Evolutionary conservation across 37 sponge, comb jelly and placozoan genomes (phyloP).

Genomic region (Lycopodina hypogea): DNA sequence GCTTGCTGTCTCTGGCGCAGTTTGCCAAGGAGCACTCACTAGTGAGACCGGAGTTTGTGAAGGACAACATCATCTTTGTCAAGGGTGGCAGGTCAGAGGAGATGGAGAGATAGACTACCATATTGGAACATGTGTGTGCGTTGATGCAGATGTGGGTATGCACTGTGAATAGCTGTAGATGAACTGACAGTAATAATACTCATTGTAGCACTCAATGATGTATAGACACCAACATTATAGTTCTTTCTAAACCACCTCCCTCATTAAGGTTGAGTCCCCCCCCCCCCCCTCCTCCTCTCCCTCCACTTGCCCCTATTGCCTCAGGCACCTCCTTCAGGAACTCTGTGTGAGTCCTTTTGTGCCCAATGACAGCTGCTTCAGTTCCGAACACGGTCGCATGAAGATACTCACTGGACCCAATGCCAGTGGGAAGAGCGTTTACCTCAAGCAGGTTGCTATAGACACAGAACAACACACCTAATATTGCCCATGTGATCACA

Average conservation of each 20-base stretch:
- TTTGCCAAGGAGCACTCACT: conserved; percentile 86
- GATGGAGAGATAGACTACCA: not conserved
- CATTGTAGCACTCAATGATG: too few relatives aligned
- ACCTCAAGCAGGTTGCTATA: conserved; percentile 86
- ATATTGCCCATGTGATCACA: not conserved
- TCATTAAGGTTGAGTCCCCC: not conserved
- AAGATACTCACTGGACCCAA: conserved; percentile 97
- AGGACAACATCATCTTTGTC: conserved; percentile 73
- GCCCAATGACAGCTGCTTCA: conserved; percentile 79
- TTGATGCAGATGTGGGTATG: not conserved
- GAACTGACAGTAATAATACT: too few relatives aligned
- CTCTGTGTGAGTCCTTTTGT: conserved; percentile 92
- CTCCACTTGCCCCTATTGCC: not conserved
- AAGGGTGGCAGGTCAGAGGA: conserved; percentile 71
- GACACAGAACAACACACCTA: not conserved
- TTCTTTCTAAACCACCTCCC: not conserved
- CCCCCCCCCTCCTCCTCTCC: not conserved
- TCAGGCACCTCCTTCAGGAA: conserved; percentile 94
- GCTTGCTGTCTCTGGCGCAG: conserved; percentile 77
- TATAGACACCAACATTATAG: too few relatives aligned
- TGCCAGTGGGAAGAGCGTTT: conserved; percentile 99
- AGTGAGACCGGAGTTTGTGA: conserved; percentile 71
- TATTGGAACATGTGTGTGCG: not conserved
- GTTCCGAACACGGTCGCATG: conserved; percentile 63
- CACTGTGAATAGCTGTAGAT: too few relatives aligned